Conservation (phyloP, 2,797 vertebrate genomes). For the Masticophis lateralis region DNA sequence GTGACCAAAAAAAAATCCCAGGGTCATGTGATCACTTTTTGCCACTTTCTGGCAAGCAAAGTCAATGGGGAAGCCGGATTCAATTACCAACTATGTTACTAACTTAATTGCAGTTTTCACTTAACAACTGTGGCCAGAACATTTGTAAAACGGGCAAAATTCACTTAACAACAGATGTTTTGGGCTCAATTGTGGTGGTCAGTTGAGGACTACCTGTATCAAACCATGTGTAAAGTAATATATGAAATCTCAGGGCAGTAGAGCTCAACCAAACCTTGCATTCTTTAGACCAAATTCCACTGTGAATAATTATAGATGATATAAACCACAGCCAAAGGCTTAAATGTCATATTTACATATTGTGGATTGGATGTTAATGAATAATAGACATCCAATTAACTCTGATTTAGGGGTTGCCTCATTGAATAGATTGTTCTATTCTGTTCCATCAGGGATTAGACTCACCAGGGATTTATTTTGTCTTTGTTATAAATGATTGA, state of each 20-base stretch:
- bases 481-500: neutral
- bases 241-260: neutral
- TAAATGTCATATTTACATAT: neutral
- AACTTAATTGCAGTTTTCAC: too few relatives aligned
- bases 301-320: neutral
- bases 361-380: neutral
- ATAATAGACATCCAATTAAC: neutral
- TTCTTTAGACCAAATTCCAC: neutral
- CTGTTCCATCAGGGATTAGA: neutral
- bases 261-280: neutral
- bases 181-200: neutral
- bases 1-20: too few relatives aligned
- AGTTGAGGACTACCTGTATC: neutral
- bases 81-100: too few relatives aligned
- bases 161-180: neutral
- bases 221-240: neutral
- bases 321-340: neutral
- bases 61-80: too few relatives aligned
- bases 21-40: too few relatives aligned
- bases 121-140: too few relatives aligned
- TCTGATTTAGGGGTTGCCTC: neutral
- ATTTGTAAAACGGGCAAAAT: too few relatives aligned
- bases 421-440: neutral
- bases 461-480: neutral
- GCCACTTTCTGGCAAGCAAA: too few relatives aligned